Percentiles rank a stretch among this genome's conserved stretches.
Conservation (phyloP, 2,797 vertebrate genomes). For the Malacoctenus gilli region DNA sequence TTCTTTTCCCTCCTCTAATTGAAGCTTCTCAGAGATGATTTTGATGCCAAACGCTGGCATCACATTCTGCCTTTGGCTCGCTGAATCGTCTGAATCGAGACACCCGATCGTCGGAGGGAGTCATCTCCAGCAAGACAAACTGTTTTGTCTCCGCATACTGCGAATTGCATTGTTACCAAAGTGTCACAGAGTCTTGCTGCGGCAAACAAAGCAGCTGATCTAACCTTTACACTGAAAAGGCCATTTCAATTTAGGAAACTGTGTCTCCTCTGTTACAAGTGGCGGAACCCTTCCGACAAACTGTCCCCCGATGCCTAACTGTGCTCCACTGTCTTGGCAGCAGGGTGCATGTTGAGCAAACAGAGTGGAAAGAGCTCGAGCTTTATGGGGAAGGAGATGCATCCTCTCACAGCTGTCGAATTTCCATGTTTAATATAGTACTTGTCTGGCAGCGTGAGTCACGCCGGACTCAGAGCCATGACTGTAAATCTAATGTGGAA, state of each 20-base stretch:
- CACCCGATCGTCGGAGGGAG: no score
- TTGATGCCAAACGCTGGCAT: no score
- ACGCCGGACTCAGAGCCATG: not conserved
- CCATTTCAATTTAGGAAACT: not conserved
- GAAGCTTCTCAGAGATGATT: no score
- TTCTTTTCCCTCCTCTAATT: no score
- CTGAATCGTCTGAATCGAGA: no score
- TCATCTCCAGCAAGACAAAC: constrained; percentile 2
- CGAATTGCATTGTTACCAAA: no score
- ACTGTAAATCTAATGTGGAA: not conserved
- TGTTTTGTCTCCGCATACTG: no score
- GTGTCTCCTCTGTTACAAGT: not conserved
- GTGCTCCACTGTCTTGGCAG: not conserved
- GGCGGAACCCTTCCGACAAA: no score
- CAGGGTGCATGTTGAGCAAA: not conserved
- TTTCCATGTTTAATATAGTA: constrained; percentile 7
- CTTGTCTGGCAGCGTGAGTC: not conserved
- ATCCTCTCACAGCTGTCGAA: constrained; percentile 9
- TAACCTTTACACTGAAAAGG: not conserved
- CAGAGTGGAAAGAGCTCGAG: not conserved
- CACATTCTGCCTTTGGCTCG: no score
- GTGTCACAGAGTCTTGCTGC: no score
- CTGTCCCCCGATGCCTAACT: not conserved
- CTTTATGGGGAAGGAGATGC: not conserved
- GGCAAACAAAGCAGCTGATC: no score